Evolutionary conservation across 2,113 vertebrate species (phyloP).

Genomic region (Polypterus bichir): DNA sequence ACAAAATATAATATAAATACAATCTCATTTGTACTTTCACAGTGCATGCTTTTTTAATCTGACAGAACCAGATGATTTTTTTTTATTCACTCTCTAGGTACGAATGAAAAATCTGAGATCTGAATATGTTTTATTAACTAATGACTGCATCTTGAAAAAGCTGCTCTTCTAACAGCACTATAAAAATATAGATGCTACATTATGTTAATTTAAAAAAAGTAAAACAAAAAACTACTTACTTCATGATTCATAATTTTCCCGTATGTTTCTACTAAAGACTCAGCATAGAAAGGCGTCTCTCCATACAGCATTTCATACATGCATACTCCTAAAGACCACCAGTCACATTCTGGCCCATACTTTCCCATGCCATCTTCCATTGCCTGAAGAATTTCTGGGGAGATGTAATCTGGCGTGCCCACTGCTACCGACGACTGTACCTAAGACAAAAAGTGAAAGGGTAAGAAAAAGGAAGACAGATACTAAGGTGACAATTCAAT

Average conservation of each 20-base stretch:
- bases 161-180: too few species aligned
- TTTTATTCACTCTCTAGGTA: too few species aligned
- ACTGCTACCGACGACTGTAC: conserved; percentile 93
- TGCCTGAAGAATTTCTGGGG: conserved; percentile 91
- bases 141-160: too few species aligned
- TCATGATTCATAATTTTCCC: conserved; percentile 98
- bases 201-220: not conserved
- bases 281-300: conserved; percentile 89
- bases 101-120: too few species aligned
- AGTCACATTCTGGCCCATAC: conserved; percentile 90
- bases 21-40: too few species aligned
- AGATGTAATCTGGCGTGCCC: conserved; percentile 94
- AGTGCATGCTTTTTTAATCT: too few species aligned
- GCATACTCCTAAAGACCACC: conserved; percentile 95
- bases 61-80: too few species aligned
- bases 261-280: conserved; percentile 89
- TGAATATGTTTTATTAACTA: too few species aligned
- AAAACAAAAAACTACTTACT: conserved; percentile 38
- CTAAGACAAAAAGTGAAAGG: conserved; percentile 30
- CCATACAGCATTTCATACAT: conserved; percentile 96
- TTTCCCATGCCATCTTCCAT: conserved; percentile 96
- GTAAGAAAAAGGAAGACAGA: too few species aligned
- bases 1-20: too few species aligned
- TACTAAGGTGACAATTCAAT: too few species aligned
- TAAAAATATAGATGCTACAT: too few species aligned